Evolutionary conservation across 1,140 invertebrate genomes (phyloP).

Genomic region (Pararge aegeria): DNA sequence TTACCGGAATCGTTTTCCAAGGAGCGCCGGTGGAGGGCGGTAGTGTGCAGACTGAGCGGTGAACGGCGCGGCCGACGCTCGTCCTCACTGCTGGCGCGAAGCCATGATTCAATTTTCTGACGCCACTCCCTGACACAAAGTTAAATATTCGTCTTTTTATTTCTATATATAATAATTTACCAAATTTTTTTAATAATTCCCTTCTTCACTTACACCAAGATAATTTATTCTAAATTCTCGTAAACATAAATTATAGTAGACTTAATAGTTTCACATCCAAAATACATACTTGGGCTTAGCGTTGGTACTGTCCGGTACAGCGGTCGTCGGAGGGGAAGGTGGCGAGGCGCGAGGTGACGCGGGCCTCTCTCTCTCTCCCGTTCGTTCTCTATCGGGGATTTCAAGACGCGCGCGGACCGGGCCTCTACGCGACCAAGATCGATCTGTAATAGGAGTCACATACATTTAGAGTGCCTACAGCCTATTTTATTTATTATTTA

Average conservation of each 20-base stretch:
- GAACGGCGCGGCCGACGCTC: conserved; percentile 83
- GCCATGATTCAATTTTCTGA: conserved; percentile 94
- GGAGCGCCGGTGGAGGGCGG: conserved; percentile 81
- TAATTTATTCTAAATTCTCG: too few relatives aligned
- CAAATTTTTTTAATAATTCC: too few relatives aligned
- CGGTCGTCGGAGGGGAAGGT: conserved; percentile 78
- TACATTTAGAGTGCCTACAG: too few relatives aligned
- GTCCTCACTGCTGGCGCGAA: conserved; percentile 92
- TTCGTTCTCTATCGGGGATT: conserved; percentile 85
- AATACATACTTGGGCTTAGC: conserved; percentile 57
- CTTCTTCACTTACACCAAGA: too few relatives aligned
- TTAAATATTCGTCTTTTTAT: too few relatives aligned
- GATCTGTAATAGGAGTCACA: conserved; percentile 80
- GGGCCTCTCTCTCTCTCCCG: conserved; percentile 80
- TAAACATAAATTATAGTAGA: too few relatives aligned
- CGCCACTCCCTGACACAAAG: conserved; percentile 86
- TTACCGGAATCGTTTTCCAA: conserved; percentile 90
- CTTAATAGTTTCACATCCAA: too few relatives aligned
- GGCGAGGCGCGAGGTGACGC: conserved; percentile 83
- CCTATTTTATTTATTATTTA: too few relatives aligned
- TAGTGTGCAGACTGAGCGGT: conserved; percentile 82
- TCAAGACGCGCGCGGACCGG: conserved; percentile 84
- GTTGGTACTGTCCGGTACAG: conserved; percentile 72
- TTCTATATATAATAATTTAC: too few relatives aligned
- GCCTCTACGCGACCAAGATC: conserved; percentile 91